phyloP scores from a whole-genome alignment of 1,140 invertebrate species.

The Papilio helenus region DNA sequence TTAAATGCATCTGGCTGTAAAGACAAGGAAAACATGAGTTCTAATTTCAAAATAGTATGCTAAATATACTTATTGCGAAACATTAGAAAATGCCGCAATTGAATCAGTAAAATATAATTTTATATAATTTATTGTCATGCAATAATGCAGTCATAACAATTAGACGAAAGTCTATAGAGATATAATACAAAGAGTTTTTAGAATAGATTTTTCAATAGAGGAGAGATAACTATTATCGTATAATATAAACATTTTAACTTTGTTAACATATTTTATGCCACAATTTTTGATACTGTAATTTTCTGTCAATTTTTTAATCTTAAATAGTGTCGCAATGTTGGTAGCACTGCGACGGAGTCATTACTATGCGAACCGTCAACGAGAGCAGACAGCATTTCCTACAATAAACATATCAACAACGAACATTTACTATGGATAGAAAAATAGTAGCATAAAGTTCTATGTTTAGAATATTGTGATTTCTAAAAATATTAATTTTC shows the following conservation, averaged over 20 bases:
- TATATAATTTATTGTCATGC: constrained; percentile 77
- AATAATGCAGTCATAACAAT: constrained; percentile 55
- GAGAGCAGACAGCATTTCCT: neutral
- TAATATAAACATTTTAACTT: neutral
- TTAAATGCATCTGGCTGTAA: constrained; percentile 69
- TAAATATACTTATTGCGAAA: constrained; percentile 39
- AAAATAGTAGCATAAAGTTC: constrained; percentile 3
- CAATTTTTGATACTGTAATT: neutral
- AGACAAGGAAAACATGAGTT: constrained; percentile 39
- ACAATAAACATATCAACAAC: neutral
- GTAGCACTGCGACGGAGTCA: neutral
- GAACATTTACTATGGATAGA: neutral
- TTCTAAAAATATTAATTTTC: constrained; percentile 6
- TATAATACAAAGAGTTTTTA: constrained; percentile 37
- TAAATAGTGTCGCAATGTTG: neutral
- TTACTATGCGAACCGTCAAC: neutral
- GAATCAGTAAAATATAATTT: constrained; percentile 68
- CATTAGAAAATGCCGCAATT: constrained; percentile 43
- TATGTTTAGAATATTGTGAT: neutral
- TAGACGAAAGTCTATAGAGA: constrained; percentile 37
- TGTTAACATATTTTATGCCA: neutral
- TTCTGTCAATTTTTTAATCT: too few relatives aligned
- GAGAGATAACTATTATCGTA: constrained; percentile 19
- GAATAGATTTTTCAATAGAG: neutral
- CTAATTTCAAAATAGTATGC: constrained; percentile 30